Evolutionary conservation across 2,888 invertebrate species (phyloP).

Genomic region (Spilarctia lutea): DNA sequence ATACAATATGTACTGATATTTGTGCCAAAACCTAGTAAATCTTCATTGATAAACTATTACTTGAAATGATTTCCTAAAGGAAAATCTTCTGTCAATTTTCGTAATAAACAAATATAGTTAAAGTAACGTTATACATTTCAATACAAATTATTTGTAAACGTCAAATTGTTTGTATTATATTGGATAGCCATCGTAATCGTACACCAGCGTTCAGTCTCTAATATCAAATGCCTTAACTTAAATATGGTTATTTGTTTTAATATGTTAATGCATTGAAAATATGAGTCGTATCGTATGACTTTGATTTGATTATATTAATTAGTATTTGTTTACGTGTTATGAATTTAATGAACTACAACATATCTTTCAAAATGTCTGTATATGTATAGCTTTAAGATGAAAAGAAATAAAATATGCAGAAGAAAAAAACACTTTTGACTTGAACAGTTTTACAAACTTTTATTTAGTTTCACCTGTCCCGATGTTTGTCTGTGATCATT

Average conservation of each 20-base stretch:
- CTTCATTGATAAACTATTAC: too few relatives aligned
- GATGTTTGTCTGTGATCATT: too few relatives aligned
- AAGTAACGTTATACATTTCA: neutral
- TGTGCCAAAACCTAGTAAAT: too few relatives aligned
- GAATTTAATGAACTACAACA: neutral
- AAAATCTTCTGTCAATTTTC: too few relatives aligned
- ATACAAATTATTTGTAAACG: constrained; percentile 17
- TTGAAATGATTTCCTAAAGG: too few relatives aligned
- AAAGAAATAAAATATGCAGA: too few relatives aligned
- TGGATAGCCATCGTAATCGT: constrained; percentile 29
- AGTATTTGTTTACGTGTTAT: neutral
- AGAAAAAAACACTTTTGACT: too few relatives aligned
- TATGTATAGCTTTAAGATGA: too few relatives aligned
- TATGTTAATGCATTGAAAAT: constrained; percentile 26
- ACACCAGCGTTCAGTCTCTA: constrained; percentile 29
- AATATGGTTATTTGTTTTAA: constrained; percentile 29
- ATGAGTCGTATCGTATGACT: constrained; percentile 23
- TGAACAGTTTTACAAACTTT: too few relatives aligned
- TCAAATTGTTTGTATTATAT: constrained; percentile 18
- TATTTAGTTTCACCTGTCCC: too few relatives aligned
- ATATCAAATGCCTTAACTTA: constrained; percentile 17
- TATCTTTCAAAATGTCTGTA: neutral
- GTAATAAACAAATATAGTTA: neutral
- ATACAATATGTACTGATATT: too few relatives aligned
- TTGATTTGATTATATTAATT: constrained; percentile 2